Evolutionary conservation across 2,888 invertebrate species (phyloP), one percentile per base, ranked within the genome.

Genomic region (Trilocha varians): DNA sequence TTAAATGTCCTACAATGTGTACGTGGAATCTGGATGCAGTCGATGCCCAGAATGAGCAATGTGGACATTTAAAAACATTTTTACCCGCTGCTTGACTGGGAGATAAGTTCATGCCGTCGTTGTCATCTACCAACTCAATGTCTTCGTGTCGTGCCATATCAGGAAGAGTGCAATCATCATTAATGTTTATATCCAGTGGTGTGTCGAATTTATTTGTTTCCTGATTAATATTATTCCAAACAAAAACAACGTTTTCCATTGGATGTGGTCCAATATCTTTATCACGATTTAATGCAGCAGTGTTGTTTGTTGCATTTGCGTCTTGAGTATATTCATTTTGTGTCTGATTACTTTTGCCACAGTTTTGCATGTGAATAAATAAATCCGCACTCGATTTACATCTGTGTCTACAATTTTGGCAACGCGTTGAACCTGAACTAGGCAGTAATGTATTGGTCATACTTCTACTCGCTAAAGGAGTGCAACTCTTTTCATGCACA

Each of bases 1-100:
- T 96, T 52, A 95, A 87, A 76, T 97, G 97, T 1, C 96, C 96
- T 9, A 96, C 96, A 55, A 96, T 95, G 73, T 97, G 97, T 3
- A 96, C 96, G 74, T 96, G 96, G 74, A 97, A 97, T 47, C 96
- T 89, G 16, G 96, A 96, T 8, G 96, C 96, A 11, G 96, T 96
- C 9, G 95, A 93, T 5, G 96, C 95, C 93, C 95, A 96, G 73
- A 96, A 96, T 42, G 93, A 90, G 73, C 96, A 97, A 70, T 95
- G 94, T 1, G 96, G 96, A 72, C 96, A 97, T 78, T 95, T 94
- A 79, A 95, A 97, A 39, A 96, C 96, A 73, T 93, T 90, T 64
- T 91, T 91, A 42, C 91, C 88, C 11, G 89, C 87, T 4, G 90
- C 89, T 65, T 88, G 88, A 47, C 78, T 80, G 11, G 91, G 88